Percentiles rank a stretch among this genome's conserved stretches.
These are phyloP conservation scores for Heliothis peltigera DNA, from an alignment of 2,888 invertebrate genomes.

Conservation along the genomic window DNA sequence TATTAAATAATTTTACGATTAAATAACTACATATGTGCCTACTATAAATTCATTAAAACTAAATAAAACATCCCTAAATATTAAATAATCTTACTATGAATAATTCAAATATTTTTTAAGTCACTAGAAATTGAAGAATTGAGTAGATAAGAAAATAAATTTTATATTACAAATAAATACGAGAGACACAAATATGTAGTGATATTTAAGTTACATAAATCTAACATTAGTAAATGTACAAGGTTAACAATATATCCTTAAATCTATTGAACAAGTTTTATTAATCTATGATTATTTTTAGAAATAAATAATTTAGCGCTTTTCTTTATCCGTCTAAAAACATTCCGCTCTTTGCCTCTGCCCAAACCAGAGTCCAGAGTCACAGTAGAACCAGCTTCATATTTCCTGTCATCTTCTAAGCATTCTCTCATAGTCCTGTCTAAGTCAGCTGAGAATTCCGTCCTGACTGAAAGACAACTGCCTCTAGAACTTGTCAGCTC, in stretches of 20 bases:
- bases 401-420: conserved; percentile 37
- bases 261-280: neutral
- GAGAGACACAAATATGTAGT: too few relatives aligned
- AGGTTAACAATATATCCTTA: neutral
- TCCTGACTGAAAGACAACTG: conserved; percentile 40
- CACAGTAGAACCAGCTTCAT: conserved; percentile 18
- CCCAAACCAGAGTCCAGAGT: conserved; percentile 52
- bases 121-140: too few relatives aligned
- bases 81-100: too few relatives aligned
- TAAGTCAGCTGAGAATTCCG: conserved; percentile 37
- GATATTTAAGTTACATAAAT: too few relatives aligned
- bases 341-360: conserved; percentile 39
- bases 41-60: too few relatives aligned
- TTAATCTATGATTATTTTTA: conserved; percentile 50
- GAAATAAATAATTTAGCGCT: conserved; percentile 56
- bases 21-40: too few relatives aligned
- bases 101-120: too few relatives aligned
- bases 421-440: conserved; percentile 33
- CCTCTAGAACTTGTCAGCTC: conserved; percentile 15
- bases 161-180: too few relatives aligned
- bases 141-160: too few relatives aligned
- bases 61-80: too few relatives aligned
- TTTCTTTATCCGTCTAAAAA: conserved; percentile 57
- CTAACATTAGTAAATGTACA: too few relatives aligned
- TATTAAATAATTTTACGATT: too few relatives aligned